phyloP scores from a whole-genome alignment of 1,140 invertebrate genomes.

The Neelides sp. region DNA sequence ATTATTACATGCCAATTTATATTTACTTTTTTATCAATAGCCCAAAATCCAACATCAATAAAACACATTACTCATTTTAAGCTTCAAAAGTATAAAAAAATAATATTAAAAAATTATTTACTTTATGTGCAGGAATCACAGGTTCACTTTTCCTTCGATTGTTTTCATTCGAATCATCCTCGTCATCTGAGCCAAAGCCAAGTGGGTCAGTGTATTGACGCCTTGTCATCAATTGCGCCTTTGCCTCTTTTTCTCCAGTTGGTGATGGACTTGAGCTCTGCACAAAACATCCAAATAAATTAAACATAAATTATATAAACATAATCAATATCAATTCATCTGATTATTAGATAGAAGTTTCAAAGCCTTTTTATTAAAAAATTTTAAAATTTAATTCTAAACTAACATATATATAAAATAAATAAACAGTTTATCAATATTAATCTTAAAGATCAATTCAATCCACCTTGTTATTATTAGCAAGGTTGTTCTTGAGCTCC shows the following conservation, averaged over 20 bases:
- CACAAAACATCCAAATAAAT: neutral
- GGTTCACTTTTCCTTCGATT: conserved; percentile 23
- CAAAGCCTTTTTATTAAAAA: no score
- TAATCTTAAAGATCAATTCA: conserved; percentile 4
- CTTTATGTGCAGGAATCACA: conserved; percentile 15
- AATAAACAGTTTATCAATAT: neutral
- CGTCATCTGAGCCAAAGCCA: conserved; percentile 78
- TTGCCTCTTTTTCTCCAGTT: conserved; percentile 15
- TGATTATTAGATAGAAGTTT: no score
- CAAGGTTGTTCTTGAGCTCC: conserved; percentile 27
- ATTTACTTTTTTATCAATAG: no score
- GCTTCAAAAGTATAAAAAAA: no score
- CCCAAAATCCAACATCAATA: no score
- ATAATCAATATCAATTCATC: neutral
- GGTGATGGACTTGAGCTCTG: conserved; percentile 14
- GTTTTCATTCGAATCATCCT: conserved; percentile 37
- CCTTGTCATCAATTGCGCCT: conserved; percentile 56
- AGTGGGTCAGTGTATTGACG: conserved; percentile 78
- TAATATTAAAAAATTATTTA: neutral
- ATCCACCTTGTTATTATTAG: conserved; percentile 28
- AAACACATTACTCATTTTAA: no score
- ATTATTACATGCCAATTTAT: no score
- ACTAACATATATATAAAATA: conserved; percentile 7
- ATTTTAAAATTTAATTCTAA: no score
- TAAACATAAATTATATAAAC: neutral